These are phyloP conservation scores for Fundulus diaphanus DNA, from an alignment of 2,797 vertebrate genomes.

Conservation along the genomic window DNA sequence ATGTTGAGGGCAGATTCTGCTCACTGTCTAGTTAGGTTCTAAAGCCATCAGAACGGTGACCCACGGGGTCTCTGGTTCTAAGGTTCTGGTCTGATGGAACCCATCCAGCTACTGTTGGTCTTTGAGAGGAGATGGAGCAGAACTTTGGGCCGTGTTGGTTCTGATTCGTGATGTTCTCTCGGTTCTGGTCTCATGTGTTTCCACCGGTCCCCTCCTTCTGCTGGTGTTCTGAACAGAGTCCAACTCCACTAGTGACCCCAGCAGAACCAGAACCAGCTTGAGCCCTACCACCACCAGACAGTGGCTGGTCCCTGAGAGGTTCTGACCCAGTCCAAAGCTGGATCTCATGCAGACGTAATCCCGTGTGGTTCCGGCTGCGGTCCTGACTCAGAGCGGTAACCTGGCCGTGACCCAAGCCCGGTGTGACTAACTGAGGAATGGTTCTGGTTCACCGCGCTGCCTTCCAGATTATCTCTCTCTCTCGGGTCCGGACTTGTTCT, in stretches of 20 bases:
- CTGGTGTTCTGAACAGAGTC: background rate
- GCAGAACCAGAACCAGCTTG: background rate
- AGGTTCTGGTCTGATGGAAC: background rate
- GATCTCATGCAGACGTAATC: too few species aligned
- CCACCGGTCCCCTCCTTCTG: too few species aligned
- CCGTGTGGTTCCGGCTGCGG: background rate
- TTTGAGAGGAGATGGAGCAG: background rate
- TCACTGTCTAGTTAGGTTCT: background rate
- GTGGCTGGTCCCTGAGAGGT: background rate
- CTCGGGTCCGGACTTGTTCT: constrained; percentile 56
- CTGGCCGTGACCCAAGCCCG: background rate
- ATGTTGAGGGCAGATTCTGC: too few species aligned
- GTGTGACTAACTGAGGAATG: background rate
- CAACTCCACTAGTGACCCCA: background rate
- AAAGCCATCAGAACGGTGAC: background rate
- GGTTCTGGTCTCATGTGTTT: constrained; percentile 49
- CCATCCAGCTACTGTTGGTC: background rate
- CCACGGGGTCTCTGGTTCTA: background rate
- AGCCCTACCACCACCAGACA: too few species aligned
- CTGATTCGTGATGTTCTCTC: constrained; percentile 8
- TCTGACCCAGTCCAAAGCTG: background rate
- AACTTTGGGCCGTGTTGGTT: background rate
- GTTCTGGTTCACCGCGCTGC: constrained; percentile 17
- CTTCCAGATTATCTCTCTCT: constrained; percentile 22
- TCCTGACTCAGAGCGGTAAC: background rate